phyloP scores from a whole-genome alignment of 2,888 invertebrate species.

The Limnephilus auricula region DNA sequence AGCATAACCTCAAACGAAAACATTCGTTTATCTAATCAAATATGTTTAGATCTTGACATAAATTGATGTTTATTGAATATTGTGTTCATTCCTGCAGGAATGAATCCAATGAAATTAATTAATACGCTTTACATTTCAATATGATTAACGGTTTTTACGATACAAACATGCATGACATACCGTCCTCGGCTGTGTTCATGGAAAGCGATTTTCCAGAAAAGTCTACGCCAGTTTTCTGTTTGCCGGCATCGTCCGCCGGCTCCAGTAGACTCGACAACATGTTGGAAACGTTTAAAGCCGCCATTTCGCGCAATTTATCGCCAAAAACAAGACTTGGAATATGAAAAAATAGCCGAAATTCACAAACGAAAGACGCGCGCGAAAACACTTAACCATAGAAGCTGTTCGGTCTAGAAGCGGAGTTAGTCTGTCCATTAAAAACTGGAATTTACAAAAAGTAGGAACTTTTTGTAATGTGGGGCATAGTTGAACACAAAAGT shows the following conservation, averaged over 20 bases:
- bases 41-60: not conserved
- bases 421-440: not conserved
- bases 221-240: constrained; percentile 75
- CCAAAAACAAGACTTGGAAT: not conserved
- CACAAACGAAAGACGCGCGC: constrained; percentile 40
- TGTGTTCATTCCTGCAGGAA: not conserved
- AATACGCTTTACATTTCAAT: not conserved
- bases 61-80: not conserved
- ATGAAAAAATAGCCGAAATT: constrained; percentile 8
- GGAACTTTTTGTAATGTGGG: not conserved
- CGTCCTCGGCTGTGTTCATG: constrained; percentile 87
- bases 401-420: not conserved
- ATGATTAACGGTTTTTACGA: not conserved
- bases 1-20: constrained; percentile 21
- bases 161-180: constrained; percentile 73
- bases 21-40: not conserved
- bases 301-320: not conserved
- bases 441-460: not conserved
- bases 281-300: constrained; percentile 1
- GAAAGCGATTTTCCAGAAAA: constrained; percentile 89
- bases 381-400: not conserved
- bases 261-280: not conserved
- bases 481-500: not conserved
- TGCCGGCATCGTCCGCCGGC: not conserved
- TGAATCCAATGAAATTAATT: not conserved